phyloP scores from a whole-genome alignment of 2,113 vertebrate species.

The Henicopernis longicauda region DNA sequence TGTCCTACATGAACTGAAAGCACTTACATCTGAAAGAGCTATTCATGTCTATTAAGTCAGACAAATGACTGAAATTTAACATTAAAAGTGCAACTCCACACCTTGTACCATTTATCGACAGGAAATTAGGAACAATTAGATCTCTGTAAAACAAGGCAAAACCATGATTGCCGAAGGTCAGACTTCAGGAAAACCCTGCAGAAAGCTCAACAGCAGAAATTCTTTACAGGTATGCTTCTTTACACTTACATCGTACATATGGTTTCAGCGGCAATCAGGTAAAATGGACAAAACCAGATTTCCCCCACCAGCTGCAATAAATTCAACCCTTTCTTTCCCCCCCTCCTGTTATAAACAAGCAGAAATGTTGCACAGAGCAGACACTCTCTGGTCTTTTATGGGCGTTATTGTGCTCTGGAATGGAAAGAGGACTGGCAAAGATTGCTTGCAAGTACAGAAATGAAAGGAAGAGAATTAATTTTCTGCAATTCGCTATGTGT shows the following conservation, averaged over 20 bases:
- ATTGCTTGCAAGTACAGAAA: constrained; percentile 40
- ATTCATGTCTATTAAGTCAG: constrained; percentile 63
- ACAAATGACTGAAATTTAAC: constrained; percentile 75
- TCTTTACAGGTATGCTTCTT: constrained; percentile 26
- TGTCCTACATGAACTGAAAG: constrained; percentile 32
- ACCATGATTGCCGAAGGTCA: constrained; percentile 51
- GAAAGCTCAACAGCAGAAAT: constrained; percentile 36
- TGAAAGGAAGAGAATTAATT: constrained; percentile 55
- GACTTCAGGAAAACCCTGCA: constrained; percentile 45
- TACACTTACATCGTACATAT: neutral
- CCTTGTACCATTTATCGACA: constrained; percentile 77
- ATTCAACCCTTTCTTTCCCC: neutral
- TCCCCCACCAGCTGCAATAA: constrained; percentile 10
- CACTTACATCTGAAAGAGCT: constrained; percentile 64
- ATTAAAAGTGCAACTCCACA: constrained; percentile 60
- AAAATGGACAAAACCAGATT: constrained; percentile 54
- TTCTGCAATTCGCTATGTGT: neutral
- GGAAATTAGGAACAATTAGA: constrained; percentile 80
- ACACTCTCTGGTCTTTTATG: constrained; percentile 21
- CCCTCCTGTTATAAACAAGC: constrained; percentile 12
- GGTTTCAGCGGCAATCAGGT: neutral
- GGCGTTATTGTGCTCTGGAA: neutral
- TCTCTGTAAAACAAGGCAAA: constrained; percentile 70
- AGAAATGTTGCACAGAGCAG: constrained; percentile 45
- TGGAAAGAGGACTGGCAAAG: constrained; percentile 1